Evolutionary conservation across 2,797 vertebrate genomes (phyloP), one percentile per base, ranked within the genome.

Genomic region (Eidolon dupreanum): DNA sequence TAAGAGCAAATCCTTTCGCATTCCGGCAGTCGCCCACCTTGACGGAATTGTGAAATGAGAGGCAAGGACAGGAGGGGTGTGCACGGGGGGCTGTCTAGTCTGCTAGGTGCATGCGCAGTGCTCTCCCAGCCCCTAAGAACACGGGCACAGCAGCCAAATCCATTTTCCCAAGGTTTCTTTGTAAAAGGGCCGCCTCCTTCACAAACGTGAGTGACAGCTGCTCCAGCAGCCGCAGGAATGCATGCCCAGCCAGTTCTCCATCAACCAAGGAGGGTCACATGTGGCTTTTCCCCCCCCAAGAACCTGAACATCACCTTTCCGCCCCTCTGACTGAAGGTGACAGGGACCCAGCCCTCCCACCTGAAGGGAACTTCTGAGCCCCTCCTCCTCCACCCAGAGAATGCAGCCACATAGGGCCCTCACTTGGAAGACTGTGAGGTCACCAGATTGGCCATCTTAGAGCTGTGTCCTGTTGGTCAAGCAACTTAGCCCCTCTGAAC

Each of bases 1-100:
- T 91, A 92, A 75, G 31, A 86, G 74, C 61, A 95, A 78, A 97
- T 75, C 90, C 92, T 71, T 63, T 63, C 63, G 11, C 38, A 5
- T 51, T 11, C 24, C n/a, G 0, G 3, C 43, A 2, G 5, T 36
- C 0, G 0, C 61, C 1, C 0, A 17, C 68, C 46, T 61, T 43
- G 77, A 88, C 2, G 53, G 73, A 24, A 79, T 2, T 11, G 22
- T 31, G 74, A 59, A 57, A 49, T 17, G 53, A 81, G 68, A 15
- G 7, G 26, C 0, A 36, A 28, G 11, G 82, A 31, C 7, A 15
- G 46, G 28, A 43, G 36, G 20, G 51, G 59, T 17, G 24, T 5
- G 41, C 49, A 68, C 49, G 15, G 33, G 70, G 59, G 43, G 19
- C 46, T 28, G 38, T 28, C 28, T 7, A 0, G 38, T 9, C 86